These are phyloP conservation scores for Aphidius colemani DNA, from an alignment of 2,888 invertebrate species.

Conservation along the genomic window DNA sequence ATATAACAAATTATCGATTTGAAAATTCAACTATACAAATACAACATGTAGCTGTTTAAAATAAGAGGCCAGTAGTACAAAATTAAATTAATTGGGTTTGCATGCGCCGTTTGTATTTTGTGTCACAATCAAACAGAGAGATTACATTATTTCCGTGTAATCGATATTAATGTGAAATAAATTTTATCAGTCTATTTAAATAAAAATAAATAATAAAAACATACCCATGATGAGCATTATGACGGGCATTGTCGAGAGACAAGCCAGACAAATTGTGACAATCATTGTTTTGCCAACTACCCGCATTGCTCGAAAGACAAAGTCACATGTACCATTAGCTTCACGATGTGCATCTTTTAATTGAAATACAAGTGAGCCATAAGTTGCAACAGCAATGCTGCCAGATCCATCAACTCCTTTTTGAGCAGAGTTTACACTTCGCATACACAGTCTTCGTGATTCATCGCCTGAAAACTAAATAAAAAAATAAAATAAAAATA, in stretches of 20 bases:
- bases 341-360: slow-evolving; percentile 80
- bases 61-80: slow-evolving; percentile 25
- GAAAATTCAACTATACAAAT: too few relatives aligned
- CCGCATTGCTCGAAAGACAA: slow-evolving; percentile 72
- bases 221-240: slow-evolving; percentile 80
- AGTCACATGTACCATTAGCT: slow-evolving; percentile 75
- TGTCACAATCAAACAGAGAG: slow-evolving; percentile 32
- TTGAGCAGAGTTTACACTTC: slow-evolving; percentile 48
- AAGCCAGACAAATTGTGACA: slow-evolving; percentile 72
- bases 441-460: slow-evolving; percentile 69
- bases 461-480: slow-evolving; percentile 75
- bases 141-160: slow-evolving; percentile 30
- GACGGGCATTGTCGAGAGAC: slow-evolving; percentile 72
- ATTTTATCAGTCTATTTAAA: background rate
- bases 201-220: slow-evolving; percentile 48
- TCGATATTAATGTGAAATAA: slow-evolving; percentile 17
- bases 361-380: slow-evolving; percentile 79
- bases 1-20: too few relatives aligned
- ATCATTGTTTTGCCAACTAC: slow-evolving; percentile 77
- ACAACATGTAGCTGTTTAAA: background rate
- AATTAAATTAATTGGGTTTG: slow-evolving; percentile 37
- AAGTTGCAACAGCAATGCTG: slow-evolving; percentile 63
- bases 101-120: slow-evolving; percentile 32
- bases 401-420: slow-evolving; percentile 52
- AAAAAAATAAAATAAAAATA: slow-evolving; percentile 7